These are phyloP conservation scores for Haliclona indistincta DNA, from an alignment of 37 sponge, comb jelly and placozoan genomes.

Conservation along the genomic window DNA sequence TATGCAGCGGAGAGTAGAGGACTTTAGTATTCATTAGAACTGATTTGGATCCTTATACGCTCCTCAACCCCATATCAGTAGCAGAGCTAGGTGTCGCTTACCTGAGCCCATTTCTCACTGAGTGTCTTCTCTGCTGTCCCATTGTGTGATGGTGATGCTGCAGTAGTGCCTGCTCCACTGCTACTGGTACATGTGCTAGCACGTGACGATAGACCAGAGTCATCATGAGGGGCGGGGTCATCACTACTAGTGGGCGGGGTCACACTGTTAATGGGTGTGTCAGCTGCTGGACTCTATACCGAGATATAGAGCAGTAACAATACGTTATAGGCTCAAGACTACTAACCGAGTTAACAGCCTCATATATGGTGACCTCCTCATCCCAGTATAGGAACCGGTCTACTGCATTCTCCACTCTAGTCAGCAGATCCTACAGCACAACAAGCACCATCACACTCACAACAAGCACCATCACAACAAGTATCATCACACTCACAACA, in stretches of 20 bases:
- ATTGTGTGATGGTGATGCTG: neutral
- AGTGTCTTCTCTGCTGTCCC: slow-evolving; percentile 12
- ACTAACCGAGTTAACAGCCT: slow-evolving; percentile 59
- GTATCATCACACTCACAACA: no score
- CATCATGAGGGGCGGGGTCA: no score
- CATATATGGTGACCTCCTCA: slow-evolving; percentile 78
- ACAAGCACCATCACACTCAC: slow-evolving; percentile 17
- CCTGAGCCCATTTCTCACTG: slow-evolving; percentile 86
- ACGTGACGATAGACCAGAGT: no score
- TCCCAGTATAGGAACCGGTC: slow-evolving; percentile 88
- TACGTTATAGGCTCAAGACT: neutral
- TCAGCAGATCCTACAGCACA: slow-evolving; percentile 55
- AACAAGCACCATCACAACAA: slow-evolving; percentile 4
- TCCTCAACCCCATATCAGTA: no score
- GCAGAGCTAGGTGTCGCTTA: no score
- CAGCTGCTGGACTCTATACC: slow-evolving; percentile 13
- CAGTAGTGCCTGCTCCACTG: slow-evolving; percentile 4
- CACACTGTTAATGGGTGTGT: slow-evolving; percentile 1
- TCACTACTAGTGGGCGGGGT: neutral
- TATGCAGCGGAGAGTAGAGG: no score
- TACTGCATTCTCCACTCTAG: slow-evolving; percentile 76
- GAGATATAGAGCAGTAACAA: neutral
- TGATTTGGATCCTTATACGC: no score
- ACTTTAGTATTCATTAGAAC: no score
- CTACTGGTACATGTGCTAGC: slow-evolving; percentile 24